A percentile compares a stretch with the other conserved stretches of the same genome.
These are phyloP conservation scores for Hippotragus niger DNA, from an alignment of 2,113 vertebrate genomes.

Conservation along the genomic window DNA sequence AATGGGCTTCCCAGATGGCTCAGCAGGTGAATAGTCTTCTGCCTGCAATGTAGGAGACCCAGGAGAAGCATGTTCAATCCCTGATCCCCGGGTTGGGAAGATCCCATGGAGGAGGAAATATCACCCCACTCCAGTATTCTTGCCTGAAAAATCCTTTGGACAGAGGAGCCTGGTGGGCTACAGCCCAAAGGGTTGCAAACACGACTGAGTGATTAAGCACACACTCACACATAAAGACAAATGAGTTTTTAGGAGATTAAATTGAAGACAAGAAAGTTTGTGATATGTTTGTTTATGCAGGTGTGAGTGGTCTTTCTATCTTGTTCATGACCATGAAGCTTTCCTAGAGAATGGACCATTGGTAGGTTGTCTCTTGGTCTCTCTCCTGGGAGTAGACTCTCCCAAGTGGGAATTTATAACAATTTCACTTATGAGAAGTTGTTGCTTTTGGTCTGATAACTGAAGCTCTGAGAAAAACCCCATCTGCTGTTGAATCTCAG, in stretches of 20 bases:
- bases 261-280: background rate
- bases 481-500: background rate
- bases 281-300: background rate
- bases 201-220: background rate
- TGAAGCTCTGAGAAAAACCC: background rate
- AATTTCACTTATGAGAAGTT: background rate
- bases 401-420: background rate
- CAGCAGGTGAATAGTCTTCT: background rate
- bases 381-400: background rate
- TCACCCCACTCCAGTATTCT: too few species aligned
- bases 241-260: background rate
- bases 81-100: rapidly evolving
- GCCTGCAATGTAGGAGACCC: too few species aligned
- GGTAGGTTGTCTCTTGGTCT: background rate
- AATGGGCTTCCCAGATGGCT: background rate
- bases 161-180: background rate
- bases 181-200: background rate
- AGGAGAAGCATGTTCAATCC: too few species aligned
- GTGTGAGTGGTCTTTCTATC: background rate
- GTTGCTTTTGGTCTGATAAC: background rate
- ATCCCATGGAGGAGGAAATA: too few species aligned
- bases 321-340: background rate
- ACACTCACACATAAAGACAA: background rate
- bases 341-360: too few species aligned
- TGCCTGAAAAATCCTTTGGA: background rate